Evolutionary conservation across 2,888 invertebrate species (phyloP), one percentile per base, ranked within the genome.

Genomic region (Nycteola revayana): DNA sequence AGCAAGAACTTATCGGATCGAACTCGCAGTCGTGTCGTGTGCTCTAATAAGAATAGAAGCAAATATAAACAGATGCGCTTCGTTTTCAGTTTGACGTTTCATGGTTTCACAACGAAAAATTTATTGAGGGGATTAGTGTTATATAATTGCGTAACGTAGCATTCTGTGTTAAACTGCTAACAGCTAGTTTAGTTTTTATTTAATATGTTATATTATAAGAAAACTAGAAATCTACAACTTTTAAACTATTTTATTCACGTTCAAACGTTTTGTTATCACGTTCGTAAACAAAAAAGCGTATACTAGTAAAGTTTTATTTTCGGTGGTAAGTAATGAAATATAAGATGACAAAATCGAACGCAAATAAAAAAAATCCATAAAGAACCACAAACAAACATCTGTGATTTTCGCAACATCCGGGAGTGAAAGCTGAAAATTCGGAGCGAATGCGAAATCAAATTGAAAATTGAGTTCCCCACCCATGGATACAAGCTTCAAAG

Each of bases 391-490:
- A 32, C 42, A 51, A 57, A 51, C 49, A 54, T 43, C 45, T 47
- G 41, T 29, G 39, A 66, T 64, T 59, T 60, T 53, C 54, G 45
- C 49, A 53, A 58, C 57, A 58, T 60, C 56, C 60, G 55, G 59
- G 48, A 49, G 54, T 59, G 66, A 63, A 72, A 66, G 31, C 51
- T 43, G 46, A 58, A 57, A 57, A 58, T 57, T 64, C 62, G 57
- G 47, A 59, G 64, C 66, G 63, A 73, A 66, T 63, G 60, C 69
- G 64, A 75, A 77, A 75, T 74, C 71, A 71, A 76, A 78, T 78
- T 76, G 78, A 79, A 78, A 79, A 75, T 75, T 66, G 72, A 68
- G 66, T 68, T 68, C 59, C 52, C 49, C 48, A 58, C 51, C 65
- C 56, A 59, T 62, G 66, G 60, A 60, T 68, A 49, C 64, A 70